Evolutionary conservation across 2,113 vertebrate species (phyloP).

Genomic region (Triplophysa rosa): DNA sequence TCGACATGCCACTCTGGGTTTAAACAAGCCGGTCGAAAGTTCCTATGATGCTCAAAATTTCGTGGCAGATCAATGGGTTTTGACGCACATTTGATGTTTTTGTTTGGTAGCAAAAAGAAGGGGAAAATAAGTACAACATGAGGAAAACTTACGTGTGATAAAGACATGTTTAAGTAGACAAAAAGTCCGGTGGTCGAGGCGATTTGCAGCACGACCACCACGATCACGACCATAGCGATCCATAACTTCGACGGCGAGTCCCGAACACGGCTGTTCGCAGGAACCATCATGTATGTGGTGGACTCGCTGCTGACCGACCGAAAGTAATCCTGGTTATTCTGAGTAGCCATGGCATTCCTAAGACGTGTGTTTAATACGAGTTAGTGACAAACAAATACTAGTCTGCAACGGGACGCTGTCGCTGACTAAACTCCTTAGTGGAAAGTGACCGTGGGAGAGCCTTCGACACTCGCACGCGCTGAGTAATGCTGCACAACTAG

Average conservation of each 20-base stretch:
- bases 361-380: constrained; percentile 61
- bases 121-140: background rate
- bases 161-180: constrained; percentile 80
- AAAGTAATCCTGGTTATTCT: constrained; percentile 79
- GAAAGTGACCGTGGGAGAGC: constrained; percentile 36
- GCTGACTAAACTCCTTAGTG: constrained; percentile 20
- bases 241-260: constrained; percentile 72
- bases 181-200: constrained; percentile 80
- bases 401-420: constrained; percentile 24
- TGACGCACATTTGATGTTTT: no score
- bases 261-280: constrained; percentile 64
- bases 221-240: constrained; percentile 78
- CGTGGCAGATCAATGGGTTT: no score
- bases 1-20: background rate
- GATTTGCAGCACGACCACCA: constrained; percentile 79
- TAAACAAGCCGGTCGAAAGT: background rate
- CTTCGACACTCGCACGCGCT: constrained; percentile 2
- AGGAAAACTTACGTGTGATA: constrained; percentile 72
- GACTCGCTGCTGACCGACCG: constrained; percentile 81
- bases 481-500: background rate
- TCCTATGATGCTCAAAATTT: background rate
- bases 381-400: constrained; percentile 12
- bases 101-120: background rate
- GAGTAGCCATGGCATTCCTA: constrained; percentile 79
- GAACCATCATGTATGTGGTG: constrained; percentile 81